A percentile compares a stretch with the other conserved stretches of the same genome.
Evolutionary conservation across 2,797 vertebrate genomes (phyloP).

Genomic region (Gila robusta): DNA sequence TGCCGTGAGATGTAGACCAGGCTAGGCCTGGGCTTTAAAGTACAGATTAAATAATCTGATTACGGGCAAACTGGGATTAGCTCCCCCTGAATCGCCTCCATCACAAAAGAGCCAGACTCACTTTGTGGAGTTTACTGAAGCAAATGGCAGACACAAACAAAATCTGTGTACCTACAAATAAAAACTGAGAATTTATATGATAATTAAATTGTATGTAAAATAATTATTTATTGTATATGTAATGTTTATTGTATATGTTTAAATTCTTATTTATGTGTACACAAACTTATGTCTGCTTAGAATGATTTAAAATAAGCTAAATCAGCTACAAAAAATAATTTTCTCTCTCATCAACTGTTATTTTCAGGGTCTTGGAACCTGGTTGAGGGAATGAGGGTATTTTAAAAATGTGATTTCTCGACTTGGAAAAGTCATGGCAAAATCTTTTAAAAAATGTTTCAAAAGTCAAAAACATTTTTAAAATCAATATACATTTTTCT

Average conservation of each 20-base stretch:
- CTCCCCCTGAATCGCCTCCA: constrained; percentile 23
- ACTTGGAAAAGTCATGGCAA: background rate
- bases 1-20: constrained; percentile 17
- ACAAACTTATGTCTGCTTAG: background rate
- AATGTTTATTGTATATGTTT: background rate
- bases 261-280: background rate
- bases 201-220: background rate
- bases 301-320: background rate
- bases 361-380: background rate
- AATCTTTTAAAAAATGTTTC: too few relatives aligned
- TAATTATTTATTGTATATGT: background rate
- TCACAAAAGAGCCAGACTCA: background rate
- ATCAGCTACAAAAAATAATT: background rate
- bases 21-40: constrained; percentile 29
- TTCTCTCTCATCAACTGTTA: background rate
- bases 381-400: background rate
- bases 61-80: constrained; percentile 51
- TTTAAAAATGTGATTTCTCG: background rate
- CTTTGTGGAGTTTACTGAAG: background rate
- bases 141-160: constrained; percentile 4
- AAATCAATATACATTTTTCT: background rate
- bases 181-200: background rate
- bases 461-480: background rate
- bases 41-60: constrained; percentile 61
- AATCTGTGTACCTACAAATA: background rate